Percentiles rank a stretch among this genome's conserved stretches.
phyloP scores from a whole-genome alignment of 2,888 invertebrate species.

The Caenorhabditis angaria region DNA sequence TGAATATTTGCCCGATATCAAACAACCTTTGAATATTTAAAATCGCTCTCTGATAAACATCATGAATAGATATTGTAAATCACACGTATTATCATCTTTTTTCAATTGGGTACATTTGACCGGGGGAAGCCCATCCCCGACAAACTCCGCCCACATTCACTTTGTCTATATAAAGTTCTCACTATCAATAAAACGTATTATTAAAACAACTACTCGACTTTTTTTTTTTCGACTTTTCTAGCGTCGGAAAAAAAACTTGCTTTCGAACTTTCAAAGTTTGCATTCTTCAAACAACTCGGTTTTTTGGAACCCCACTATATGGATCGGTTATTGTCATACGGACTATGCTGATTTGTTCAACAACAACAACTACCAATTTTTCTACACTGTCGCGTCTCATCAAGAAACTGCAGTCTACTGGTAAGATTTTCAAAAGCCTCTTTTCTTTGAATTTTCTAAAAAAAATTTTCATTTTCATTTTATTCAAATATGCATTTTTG shows the following conservation, averaged over 20 bases:
- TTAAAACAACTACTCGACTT: too few relatives aligned
- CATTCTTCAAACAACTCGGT: not conserved
- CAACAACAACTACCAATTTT: constrained; percentile 19
- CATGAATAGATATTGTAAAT: constrained; percentile 21
- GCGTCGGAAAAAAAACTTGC: not conserved
- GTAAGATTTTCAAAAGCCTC: not conserved
- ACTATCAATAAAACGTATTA: not conserved
- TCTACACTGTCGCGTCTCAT: constrained; percentile 28
- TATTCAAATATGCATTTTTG: constrained; percentile 2
- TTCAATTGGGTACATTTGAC: constrained; percentile 31
- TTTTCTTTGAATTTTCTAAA: not conserved
- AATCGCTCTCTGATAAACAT: constrained; percentile 14
- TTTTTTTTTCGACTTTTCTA: constrained; percentile 6
- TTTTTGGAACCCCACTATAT: constrained; percentile 18
- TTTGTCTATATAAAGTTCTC: not conserved
- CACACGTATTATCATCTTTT: constrained; percentile 8
- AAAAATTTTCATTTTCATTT: not conserved
- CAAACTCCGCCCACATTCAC: constrained; percentile 19
- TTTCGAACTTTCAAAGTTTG: not conserved
- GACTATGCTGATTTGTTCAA: constrained; percentile 46
- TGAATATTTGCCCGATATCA: not conserved
- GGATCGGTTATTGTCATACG: constrained; percentile 35
- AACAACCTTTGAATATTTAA: not conserved
- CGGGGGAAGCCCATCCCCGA: constrained; percentile 41
- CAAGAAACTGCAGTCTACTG: constrained; percentile 10